phyloP scores from a whole-genome alignment of 1,140 invertebrate genomes.

The Aethina tumida region DNA sequence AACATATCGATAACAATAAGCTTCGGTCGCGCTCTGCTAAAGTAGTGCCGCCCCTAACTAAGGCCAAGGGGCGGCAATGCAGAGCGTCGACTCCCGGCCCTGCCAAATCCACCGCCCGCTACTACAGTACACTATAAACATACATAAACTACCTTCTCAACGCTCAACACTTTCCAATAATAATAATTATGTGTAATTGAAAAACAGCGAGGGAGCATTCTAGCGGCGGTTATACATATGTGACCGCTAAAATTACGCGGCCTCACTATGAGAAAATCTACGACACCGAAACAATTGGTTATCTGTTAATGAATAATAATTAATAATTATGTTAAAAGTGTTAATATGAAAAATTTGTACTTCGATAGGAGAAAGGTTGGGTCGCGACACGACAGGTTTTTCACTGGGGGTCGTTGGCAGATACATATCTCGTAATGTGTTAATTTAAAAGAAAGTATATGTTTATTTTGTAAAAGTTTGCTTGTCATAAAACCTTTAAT shows the following conservation, averaged over 20 bases:
- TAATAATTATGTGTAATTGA: constrained; percentile 33
- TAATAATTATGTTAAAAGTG: constrained; percentile 2
- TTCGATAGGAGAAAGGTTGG: constrained; percentile 27
- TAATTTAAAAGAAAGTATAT: too few relatives aligned
- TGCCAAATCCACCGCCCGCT: constrained; percentile 23
- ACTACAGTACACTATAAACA: constrained; percentile 37
- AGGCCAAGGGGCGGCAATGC: constrained; percentile 28
- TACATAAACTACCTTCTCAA: constrained; percentile 34
- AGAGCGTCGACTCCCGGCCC: constrained; percentile 21
- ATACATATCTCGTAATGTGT: too few relatives aligned
- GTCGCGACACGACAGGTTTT: too few relatives aligned
- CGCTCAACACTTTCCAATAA: constrained; percentile 35
- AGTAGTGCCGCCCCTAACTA: constrained; percentile 29
- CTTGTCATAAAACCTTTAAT: too few relatives aligned
- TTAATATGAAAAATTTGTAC: constrained; percentile 31
- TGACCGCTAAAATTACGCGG: constrained; percentile 17
- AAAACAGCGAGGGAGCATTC: constrained; percentile 33
- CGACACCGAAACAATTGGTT: constrained; percentile 28
- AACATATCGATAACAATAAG: constrained; percentile 24
- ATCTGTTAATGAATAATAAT: constrained; percentile 20
- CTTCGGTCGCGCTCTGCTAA: constrained; percentile 26
- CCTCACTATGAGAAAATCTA: constrained; percentile 29
- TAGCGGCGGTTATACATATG: constrained; percentile 21
- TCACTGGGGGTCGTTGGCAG: too few relatives aligned
- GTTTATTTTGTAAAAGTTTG: too few relatives aligned